A percentile compares a stretch with the other conserved stretches of the same genome.
Evolutionary conservation across 2,888 invertebrate genomes (phyloP).

Genomic region (Torymus tubicola): DNA sequence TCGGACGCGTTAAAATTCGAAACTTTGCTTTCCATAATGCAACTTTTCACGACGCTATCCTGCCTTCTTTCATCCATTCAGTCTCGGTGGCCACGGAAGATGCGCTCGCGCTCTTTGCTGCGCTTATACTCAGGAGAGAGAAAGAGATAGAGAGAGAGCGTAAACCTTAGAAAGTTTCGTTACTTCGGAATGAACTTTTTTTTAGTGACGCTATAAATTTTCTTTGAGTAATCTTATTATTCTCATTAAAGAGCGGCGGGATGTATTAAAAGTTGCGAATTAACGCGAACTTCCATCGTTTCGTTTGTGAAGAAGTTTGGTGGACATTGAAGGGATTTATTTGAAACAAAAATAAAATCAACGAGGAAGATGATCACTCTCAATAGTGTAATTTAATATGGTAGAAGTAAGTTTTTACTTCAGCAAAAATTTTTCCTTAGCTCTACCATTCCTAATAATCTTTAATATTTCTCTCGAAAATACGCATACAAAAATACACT

Average conservation of each 20-base stretch:
- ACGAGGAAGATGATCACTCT: too few species aligned
- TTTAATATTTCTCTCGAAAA: too few species aligned
- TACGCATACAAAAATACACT: too few species aligned
- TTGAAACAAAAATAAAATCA: too few species aligned
- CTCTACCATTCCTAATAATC: too few species aligned
- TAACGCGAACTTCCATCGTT: too few species aligned
- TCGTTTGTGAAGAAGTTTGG: neutral
- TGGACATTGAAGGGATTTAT: too few species aligned
- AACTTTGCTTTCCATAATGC: slow-evolving; percentile 49
- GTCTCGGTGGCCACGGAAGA: slow-evolving; percentile 1
- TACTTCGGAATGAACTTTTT: slow-evolving; percentile 5
- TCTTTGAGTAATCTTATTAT: neutral
- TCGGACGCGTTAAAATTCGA: slow-evolving; percentile 37
- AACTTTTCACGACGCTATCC: slow-evolving; percentile 46
- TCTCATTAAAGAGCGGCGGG: neutral
- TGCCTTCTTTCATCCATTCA: slow-evolving; percentile 30
- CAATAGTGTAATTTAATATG: too few species aligned
- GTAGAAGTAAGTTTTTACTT: too few species aligned
- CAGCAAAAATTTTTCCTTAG: too few species aligned
- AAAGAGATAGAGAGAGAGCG: neutral
- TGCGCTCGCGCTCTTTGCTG: neutral
- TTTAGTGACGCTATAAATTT: neutral
- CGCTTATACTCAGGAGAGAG: neutral
- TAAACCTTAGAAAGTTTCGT: slow-evolving; percentile 3
- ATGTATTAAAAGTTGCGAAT: too few species aligned